A percentile compares a stretch with the other conserved stretches of the same genome.
These are phyloP conservation scores for Clytia hemisphaerica DNA, from an alignment of 30 jellyfish, hydroid and myxozoan species.

Conservation along the genomic window DNA sequence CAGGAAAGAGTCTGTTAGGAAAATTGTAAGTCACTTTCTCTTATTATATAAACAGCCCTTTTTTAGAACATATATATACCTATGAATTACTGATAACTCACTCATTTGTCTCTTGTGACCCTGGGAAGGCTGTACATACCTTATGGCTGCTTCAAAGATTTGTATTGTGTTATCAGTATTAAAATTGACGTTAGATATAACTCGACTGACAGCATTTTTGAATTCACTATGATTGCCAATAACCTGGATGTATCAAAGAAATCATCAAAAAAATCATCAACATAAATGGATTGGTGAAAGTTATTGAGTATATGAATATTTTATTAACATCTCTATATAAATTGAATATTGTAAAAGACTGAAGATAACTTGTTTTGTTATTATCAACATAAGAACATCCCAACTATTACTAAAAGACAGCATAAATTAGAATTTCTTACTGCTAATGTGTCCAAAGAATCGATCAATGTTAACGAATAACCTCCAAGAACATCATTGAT, in stretches of 20 bases:
- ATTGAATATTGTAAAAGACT: too few relatives aligned
- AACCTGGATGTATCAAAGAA: conserved; percentile 17
- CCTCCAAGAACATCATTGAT: conserved; percentile 90
- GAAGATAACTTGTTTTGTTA: not conserved
- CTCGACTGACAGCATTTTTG: conserved; percentile 72
- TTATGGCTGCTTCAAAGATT: conserved; percentile 94
- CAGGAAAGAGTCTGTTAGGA: too few relatives aligned
- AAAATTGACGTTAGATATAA: conserved; percentile 52
- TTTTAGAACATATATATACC: too few relatives aligned
- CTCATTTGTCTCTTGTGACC: too few relatives aligned
- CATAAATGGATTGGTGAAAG: not conserved
- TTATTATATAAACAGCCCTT: too few relatives aligned
- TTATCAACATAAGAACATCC: too few relatives aligned
- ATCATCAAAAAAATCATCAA: not conserved
- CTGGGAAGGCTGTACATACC: conserved; percentile 37
- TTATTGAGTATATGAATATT: too few relatives aligned
- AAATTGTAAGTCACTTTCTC: not conserved
- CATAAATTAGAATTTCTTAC: too few relatives aligned
- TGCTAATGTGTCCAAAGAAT: conserved; percentile 71
- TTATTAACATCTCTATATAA: not conserved
- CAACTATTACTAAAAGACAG: too few relatives aligned
- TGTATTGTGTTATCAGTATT: conserved; percentile 79
- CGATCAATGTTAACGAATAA: conserved; percentile 60
- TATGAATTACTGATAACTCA: too few relatives aligned
- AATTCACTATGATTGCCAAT: conserved; percentile 81